A percentile compares a stretch with the other conserved stretches of the same genome.
Conservation (phyloP, 2,797 vertebrate genomes). For the Amphiprion clarkii region DNA sequence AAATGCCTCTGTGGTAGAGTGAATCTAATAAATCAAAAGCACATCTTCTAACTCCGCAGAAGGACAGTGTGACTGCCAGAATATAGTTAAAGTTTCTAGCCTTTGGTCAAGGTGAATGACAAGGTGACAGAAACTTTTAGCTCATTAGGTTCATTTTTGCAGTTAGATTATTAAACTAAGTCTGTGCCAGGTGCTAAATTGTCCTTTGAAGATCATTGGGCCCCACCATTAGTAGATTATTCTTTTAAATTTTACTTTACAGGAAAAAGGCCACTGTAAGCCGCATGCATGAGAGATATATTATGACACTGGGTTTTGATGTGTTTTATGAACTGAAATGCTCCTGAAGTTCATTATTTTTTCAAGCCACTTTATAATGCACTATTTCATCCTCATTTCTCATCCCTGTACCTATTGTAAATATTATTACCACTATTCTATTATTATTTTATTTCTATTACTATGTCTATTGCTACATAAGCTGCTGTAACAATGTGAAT, state of each 20-base stretch:
- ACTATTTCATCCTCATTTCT: too few relatives aligned
- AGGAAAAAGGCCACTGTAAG: constrained; percentile 28
- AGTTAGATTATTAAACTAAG: constrained; percentile 47
- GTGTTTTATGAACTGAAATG: constrained; percentile 44
- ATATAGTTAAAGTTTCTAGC: constrained; percentile 15
- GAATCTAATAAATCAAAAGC: constrained; percentile 30
- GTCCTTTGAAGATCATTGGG: constrained; percentile 51
- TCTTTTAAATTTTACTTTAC: constrained; percentile 42
- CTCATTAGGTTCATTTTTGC: constrained; percentile 52
- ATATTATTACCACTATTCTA: too few relatives aligned
- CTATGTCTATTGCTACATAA: too few relatives aligned
- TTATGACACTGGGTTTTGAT: constrained; percentile 9
- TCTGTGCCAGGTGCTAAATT: constrained; percentile 50
- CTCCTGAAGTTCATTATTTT: constrained; percentile 8
- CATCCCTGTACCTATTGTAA: too few relatives aligned
- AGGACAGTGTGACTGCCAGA: constrained; percentile 23
- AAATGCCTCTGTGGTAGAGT: constrained; percentile 16
- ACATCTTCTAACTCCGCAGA: constrained; percentile 1
- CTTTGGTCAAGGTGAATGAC: constrained; percentile 44
- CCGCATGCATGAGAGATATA: constrained; percentile 13
- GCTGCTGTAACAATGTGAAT: too few relatives aligned
- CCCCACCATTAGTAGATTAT: constrained; percentile 47
- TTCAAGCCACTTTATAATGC: too few relatives aligned
- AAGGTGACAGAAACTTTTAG: constrained; percentile 38
- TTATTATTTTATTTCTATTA: too few relatives aligned